Conservation (phyloP, 2,888 invertebrate genomes). For the Tortrix viridana region DNA sequence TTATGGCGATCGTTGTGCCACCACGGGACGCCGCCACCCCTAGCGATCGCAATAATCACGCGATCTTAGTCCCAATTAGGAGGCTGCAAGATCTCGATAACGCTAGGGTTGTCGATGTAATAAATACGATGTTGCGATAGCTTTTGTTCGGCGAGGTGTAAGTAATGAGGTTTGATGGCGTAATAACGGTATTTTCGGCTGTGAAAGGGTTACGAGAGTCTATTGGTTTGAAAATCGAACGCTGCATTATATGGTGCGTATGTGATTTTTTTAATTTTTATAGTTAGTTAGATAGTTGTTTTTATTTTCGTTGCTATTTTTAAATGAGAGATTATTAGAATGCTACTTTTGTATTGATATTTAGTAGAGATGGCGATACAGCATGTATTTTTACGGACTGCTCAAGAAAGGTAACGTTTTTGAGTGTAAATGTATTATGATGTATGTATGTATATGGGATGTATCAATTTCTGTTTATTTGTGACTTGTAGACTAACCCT, state of each 20-base stretch:
- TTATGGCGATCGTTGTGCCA: conserved; percentile 40
- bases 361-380: too few relatives aligned
- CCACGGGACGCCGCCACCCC: conserved; percentile 57
- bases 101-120: conserved; percentile 42
- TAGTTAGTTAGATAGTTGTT: neutral
- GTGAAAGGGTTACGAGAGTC: conserved; percentile 26
- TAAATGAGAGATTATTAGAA: conserved; percentile 11
- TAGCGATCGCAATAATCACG: conserved; percentile 63
- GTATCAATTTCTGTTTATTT: too few relatives aligned
- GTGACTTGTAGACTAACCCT: too few relatives aligned
- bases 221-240: neutral
- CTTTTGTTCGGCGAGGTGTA: conserved; percentile 38
- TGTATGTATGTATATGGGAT: too few relatives aligned
- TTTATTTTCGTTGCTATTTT: neutral
- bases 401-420: too few relatives aligned
- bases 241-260: too few relatives aligned
- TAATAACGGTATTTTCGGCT: conserved; percentile 40
- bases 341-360: too few relatives aligned
- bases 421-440: too few relatives aligned
- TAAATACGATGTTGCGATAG: conserved; percentile 45
- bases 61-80: conserved; percentile 68
- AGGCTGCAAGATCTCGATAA: conserved; percentile 63
- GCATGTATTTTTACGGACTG: too few relatives aligned
- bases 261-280: too few relatives aligned
- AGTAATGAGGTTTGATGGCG: conserved; percentile 36